Base-by-base conservation (phyloP, 2,797 vertebrate species). In the Hypotaenidia philippensis region DNA sequence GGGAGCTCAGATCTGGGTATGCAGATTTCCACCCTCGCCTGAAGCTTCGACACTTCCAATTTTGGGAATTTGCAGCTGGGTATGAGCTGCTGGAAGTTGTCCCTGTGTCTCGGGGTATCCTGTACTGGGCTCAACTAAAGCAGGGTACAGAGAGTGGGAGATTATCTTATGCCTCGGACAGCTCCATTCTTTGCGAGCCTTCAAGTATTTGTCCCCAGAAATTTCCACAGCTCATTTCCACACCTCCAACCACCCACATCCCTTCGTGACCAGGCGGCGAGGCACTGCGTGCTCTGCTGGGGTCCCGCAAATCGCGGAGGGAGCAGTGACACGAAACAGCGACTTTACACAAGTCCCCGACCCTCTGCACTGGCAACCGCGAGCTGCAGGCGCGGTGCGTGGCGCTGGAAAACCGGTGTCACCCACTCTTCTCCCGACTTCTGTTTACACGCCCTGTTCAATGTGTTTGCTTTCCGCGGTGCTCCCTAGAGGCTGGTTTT, bases 391-490 rank as follows among this genome's bases (percentile, higher is more conserved):
- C 32, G 88, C 41, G 12, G 59, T 1, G 27, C 72, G 2, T 4
- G 19, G 55, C 27, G 44, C 61, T 4, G 72, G n/a, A 49, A 74
- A 60, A 31, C 3, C 18, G 5, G 11, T 72, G 66, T 74, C 63
- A 10, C 47, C 41, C 18, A 19, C 53, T 29, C 13, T 38, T 15
- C 32, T 40, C 32, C 29, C 15, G 17, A 38, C 6, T 55, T 41
- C 2, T 50, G 52, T 63, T 87, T 82, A 55, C 81, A 55, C 20
- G 19, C 13, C 6, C 12, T 47, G 88, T 55, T 87, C 63, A 59
- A 66, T 87, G 61, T 64, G 41, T 95, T 92, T 87, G 81, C 72
- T 82, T 94, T 93, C 53, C 44, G 92, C 45, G 64, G 4, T 3
- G 31, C 22, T 23, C 9, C 68, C 47, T 63, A 44, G 44, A 63